phyloP scores from a whole-genome alignment of 64 coral and sea anemone species.

The Montipora cactus region DNA sequence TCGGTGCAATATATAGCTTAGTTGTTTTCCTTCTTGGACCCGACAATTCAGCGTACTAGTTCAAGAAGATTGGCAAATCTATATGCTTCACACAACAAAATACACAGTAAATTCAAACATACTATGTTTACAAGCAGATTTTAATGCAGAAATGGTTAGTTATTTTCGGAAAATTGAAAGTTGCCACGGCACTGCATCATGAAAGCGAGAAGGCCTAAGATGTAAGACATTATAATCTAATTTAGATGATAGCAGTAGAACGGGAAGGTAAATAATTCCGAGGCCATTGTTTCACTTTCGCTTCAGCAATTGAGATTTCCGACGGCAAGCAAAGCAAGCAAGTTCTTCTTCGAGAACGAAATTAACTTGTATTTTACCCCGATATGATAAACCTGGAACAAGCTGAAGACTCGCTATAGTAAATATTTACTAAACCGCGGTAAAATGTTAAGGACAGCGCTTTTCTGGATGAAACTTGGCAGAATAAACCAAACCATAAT shows the following conservation, averaged over 20 bases:
- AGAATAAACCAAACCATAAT: not conserved
- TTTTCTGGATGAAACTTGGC: not conserved
- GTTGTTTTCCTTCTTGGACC: not conserved
- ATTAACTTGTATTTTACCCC: not conserved
- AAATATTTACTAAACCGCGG: slow-evolving; percentile 28
- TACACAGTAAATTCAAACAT: not conserved
- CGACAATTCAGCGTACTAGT: not conserved
- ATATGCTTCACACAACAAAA: not conserved
- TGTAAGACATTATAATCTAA: slow-evolving; percentile 33
- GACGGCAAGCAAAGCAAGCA: not conserved
- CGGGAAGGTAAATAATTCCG: not conserved
- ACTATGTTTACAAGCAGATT: not conserved
- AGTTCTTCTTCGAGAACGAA: slow-evolving; percentile 10
- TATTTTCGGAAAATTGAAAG: not conserved
- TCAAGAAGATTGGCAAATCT: not conserved
- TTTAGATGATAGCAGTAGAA: not conserved
- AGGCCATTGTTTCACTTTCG: not conserved
- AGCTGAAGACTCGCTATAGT: slow-evolving; percentile 18
- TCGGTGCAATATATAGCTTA: not conserved
- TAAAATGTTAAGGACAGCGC: not conserved
- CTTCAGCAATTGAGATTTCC: slow-evolving; percentile 2
- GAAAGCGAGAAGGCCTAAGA: not conserved
- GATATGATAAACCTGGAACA: not conserved
- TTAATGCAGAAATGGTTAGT: not conserved
- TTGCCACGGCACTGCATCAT: not conserved